Conservation (phyloP, 2,888 invertebrate genomes). For the Acanthopleura granulata region DNA sequence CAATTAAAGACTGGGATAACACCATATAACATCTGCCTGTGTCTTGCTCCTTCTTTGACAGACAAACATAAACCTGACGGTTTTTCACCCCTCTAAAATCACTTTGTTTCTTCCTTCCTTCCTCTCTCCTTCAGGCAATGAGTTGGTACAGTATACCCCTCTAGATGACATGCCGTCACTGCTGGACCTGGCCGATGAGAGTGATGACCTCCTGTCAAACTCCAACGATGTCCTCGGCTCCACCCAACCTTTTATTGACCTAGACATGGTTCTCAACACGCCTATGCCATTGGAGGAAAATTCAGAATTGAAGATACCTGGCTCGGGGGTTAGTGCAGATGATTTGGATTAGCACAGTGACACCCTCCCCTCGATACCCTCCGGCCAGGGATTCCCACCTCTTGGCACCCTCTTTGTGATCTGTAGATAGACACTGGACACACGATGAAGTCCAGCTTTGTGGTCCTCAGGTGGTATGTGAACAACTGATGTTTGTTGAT, state of each 20-base stretch:
- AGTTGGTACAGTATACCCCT: slow-evolving; percentile 31
- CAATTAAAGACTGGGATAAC: no score
- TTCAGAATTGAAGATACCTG: not conserved
- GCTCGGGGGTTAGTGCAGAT: not conserved
- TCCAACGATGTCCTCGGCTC: not conserved
- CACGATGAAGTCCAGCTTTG: no score
- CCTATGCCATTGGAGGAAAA: not conserved
- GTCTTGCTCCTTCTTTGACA: no score
- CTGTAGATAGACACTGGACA: no score
- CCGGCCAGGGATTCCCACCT: no score
- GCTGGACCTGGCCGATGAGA: slow-evolving; percentile 27
- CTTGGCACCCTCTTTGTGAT: no score
- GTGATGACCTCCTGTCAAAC: not conserved
- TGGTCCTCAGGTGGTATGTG: no score
- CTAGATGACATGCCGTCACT: slow-evolving; percentile 25
- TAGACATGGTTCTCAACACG: not conserved
- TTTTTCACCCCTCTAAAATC: no score
- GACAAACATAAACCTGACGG: no score
- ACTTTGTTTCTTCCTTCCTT: not conserved
- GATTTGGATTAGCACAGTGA: not conserved
- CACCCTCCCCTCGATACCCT: no score
- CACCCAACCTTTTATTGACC: not conserved
- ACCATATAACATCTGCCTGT: no score
- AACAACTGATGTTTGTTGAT: no score
- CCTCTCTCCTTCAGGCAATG: slow-evolving; percentile 31